phyloP scores from a whole-genome alignment of 2,888 invertebrate species.

The Falcaria lacertinaria region DNA sequence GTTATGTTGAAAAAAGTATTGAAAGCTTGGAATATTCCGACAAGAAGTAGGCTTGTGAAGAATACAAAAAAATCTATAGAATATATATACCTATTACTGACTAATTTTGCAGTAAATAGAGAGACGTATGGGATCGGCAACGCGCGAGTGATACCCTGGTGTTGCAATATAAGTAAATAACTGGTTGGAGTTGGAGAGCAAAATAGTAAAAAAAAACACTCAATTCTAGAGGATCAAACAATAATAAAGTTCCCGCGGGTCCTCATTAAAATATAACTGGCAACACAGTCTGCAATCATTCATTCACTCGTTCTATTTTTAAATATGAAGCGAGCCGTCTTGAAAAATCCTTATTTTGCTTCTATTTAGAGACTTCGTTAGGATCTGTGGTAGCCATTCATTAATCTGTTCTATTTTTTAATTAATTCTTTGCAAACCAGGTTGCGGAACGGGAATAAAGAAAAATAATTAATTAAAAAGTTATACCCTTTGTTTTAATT shows the following conservation, averaged over 20 bases:
- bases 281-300: not conserved
- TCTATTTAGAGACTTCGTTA: not conserved
- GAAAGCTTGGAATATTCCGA: too few relatives aligned
- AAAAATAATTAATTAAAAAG: not conserved
- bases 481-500: not conserved
- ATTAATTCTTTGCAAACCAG: too few relatives aligned
- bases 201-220: not conserved
- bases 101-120: too few relatives aligned
- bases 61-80: too few relatives aligned
- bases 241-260: not conserved
- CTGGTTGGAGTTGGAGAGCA: not conserved
- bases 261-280: not conserved
- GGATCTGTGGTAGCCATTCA: not conserved
- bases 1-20: conserved; percentile 6
- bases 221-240: not conserved
- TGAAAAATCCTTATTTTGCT: not conserved
- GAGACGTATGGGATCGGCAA: too few relatives aligned
- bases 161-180: too few relatives aligned
- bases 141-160: too few relatives aligned
- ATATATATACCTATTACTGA: too few relatives aligned
- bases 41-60: too few relatives aligned
- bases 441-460: not conserved
- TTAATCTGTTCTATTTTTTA: not conserved
- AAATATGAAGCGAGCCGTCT: not conserved
- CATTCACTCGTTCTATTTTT: not conserved